Conservation (phyloP, 2,797 vertebrate genomes). For the Furcifer pardalis region DNA sequence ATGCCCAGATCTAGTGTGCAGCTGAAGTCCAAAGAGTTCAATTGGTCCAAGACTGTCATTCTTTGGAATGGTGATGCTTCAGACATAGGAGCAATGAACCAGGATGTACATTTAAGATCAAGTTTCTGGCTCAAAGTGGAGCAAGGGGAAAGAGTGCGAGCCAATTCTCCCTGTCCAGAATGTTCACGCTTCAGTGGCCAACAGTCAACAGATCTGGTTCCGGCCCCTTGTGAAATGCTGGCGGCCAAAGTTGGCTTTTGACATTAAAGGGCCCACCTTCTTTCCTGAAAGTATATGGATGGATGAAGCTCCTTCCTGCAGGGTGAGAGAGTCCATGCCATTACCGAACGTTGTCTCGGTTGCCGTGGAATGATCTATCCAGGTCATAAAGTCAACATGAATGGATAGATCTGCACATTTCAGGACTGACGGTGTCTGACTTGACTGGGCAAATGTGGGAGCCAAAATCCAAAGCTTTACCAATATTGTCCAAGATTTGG, state of each 20-base stretch:
- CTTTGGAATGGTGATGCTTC: background rate
- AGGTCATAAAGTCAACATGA: background rate
- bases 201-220: background rate
- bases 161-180: background rate
- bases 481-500: background rate
- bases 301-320: background rate
- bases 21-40: too few species aligned
- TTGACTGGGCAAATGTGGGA: background rate
- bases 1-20: too few species aligned
- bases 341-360: slow-evolving; percentile 10
- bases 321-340: background rate
- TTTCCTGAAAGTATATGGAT: background rate
- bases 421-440: background rate
- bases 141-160: background rate
- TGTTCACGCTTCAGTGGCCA: background rate
- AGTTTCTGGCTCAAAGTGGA: background rate
- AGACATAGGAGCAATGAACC: background rate
- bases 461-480: background rate
- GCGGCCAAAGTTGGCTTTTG: background rate
- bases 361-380: background rate
- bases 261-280: slow-evolving; percentile 10
- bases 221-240: background rate
- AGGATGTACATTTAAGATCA: background rate
- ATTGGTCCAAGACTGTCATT: background rate
- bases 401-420: background rate